A percentile compares a stretch with the other conserved stretches of the same genome.
phyloP scores from a whole-genome alignment of 2,113 vertebrate species.

The Oncorhynchus masou region DNA sequence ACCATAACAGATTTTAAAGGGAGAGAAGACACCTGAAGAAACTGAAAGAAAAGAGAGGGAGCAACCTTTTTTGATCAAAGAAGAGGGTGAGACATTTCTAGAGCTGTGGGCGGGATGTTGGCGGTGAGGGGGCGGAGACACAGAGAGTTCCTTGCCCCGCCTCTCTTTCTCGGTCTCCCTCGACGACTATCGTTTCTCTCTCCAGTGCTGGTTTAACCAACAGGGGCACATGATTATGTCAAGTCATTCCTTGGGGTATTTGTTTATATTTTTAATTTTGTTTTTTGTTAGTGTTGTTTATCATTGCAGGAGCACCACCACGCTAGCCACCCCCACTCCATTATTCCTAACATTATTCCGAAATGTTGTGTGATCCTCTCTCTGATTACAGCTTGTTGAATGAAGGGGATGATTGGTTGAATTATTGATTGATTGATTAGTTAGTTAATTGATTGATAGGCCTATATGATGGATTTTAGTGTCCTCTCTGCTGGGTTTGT shows the following conservation, averaged over 20 bases:
- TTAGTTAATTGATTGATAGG: neutral
- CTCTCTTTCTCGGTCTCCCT: conserved; percentile 15
- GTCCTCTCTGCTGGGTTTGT: neutral
- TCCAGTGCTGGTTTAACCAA: conserved; percentile 65
- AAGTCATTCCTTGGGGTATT: conserved; percentile 33
- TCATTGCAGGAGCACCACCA: conserved; percentile 16
- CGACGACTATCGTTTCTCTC: conserved; percentile 42
- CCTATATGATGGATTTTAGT: conserved; percentile 9
- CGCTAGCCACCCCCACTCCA: neutral
- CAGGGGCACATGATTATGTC: conserved; percentile 63
- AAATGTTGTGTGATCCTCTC: conserved; percentile 4
- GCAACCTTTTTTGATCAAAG: conserved; percentile 32
- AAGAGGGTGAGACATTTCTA: conserved; percentile 42
- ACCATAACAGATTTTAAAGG: conserved; percentile 28
- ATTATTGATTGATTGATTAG: neutral
- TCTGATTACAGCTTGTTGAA: conserved; percentile 16
- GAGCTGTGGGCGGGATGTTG: conserved; percentile 31
- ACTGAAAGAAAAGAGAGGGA: conserved; percentile 17
- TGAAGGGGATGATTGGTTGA: neutral
- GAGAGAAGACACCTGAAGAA: conserved; percentile 20
- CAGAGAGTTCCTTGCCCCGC: conserved; percentile 20
- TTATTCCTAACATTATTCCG: conserved; percentile 32
- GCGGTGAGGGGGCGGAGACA: conserved; percentile 30
- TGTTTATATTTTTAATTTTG: conserved; percentile 22
- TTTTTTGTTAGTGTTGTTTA: conserved; percentile 19